phyloP scores from a whole-genome alignment of 2,888 invertebrate genomes.

The Dugesia japonica region DNA sequence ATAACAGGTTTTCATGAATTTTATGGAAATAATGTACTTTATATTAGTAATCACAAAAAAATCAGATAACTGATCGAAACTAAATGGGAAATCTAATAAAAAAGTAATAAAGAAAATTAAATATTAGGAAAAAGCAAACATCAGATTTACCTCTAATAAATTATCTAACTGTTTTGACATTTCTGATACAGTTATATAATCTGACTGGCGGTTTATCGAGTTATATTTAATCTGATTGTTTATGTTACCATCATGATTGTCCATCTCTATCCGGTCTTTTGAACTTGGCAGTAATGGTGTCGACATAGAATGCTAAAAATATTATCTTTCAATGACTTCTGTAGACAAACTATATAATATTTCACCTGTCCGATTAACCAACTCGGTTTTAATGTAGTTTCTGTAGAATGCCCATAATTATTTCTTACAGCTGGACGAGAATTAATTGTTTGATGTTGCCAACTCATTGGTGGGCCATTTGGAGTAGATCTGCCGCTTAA shows the following conservation, averaged over 20 bases:
- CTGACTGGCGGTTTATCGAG: background rate
- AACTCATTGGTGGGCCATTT: conserved; percentile 10
- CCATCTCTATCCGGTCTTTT: background rate
- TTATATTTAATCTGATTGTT: background rate
- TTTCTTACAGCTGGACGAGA: background rate
- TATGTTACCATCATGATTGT: background rate
- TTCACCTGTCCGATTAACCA: background rate
- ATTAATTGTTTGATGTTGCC: background rate
- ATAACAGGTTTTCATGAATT: no score
- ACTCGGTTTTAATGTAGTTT: background rate
- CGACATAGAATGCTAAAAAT: background rate
- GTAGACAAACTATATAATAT: background rate
- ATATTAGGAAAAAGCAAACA: no score
- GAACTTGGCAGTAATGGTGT: background rate
- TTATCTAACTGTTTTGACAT: conserved; percentile 8
- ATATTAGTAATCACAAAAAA: no score
- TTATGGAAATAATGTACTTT: no score
- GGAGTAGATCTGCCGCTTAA: conserved; percentile 76
- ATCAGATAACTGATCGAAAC: no score
- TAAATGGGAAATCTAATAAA: no score
- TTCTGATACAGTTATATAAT: background rate
- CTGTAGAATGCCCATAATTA: background rate
- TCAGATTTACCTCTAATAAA: background rate
- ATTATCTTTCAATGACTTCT: background rate
- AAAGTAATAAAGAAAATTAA: no score